Percentiles rank a stretch among this genome's conserved stretches.
These are phyloP conservation scores for Pycnonotus jocosus DNA, from an alignment of 2,113 vertebrate species.

Conservation along the genomic window DNA sequence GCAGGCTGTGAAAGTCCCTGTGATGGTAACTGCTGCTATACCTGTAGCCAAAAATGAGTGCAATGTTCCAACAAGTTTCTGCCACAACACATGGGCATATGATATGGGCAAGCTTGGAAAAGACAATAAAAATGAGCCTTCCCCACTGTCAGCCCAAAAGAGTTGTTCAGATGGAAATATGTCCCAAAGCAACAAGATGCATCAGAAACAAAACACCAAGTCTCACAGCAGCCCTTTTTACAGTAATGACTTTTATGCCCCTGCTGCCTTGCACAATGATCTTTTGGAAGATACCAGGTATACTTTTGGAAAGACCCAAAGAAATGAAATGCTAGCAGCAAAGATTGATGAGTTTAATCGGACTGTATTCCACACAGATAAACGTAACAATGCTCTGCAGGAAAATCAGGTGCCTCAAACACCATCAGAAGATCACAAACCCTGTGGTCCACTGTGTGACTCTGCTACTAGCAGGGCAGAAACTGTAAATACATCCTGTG, in stretches of 20 bases:
- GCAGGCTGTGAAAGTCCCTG: constrained; percentile 66
- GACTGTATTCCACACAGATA: constrained; percentile 88
- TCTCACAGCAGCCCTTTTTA: background rate
- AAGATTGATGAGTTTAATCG: constrained; percentile 95
- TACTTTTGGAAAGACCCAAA: constrained; percentile 55
- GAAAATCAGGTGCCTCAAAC: constrained; percentile 26
- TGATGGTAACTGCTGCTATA: constrained; percentile 37
- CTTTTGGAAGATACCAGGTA: constrained; percentile 4
- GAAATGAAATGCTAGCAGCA: constrained; percentile 84
- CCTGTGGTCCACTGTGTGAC: constrained; percentile 2
- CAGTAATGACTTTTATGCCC: background rate
- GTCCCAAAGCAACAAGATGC: constrained; percentile 57
- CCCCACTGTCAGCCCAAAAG: constrained; percentile 75
- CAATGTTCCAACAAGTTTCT: constrained; percentile 65
- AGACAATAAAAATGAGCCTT: constrained; percentile 52
- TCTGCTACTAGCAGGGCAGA: background rate
- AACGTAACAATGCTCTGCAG: constrained; percentile 49
- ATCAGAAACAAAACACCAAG: constrained; percentile 22
- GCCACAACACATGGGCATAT: constrained; percentile 79
- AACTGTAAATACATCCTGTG: background rate
- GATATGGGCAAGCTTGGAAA: constrained; percentile 71
- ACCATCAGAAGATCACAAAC: constrained; percentile 41
- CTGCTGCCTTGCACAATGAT: background rate
- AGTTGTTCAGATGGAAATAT: constrained; percentile 79
- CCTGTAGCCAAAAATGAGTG: constrained; percentile 56